phyloP scores from a whole-genome alignment of 2,888 invertebrate species.

The Cryptus armator region DNA sequence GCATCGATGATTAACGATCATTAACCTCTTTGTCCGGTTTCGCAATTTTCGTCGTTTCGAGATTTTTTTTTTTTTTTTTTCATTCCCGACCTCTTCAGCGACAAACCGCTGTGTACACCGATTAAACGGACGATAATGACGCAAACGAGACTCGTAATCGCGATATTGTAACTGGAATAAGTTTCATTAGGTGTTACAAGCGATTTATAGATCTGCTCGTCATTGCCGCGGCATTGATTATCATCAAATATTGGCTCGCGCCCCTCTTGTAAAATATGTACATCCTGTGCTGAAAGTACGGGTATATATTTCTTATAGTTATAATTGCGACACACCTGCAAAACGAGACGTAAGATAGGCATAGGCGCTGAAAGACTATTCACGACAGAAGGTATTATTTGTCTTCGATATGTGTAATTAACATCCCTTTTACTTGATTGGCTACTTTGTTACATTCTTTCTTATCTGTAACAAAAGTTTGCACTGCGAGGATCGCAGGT shows the following conservation, averaged over 20 bases:
- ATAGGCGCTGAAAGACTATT: background rate
- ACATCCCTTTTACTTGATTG: too few relatives aligned
- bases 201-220: background rate
- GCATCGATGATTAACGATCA: slow-evolving; percentile 4
- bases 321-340: background rate
- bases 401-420: background rate
- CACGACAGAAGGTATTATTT: background rate
- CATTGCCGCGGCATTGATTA: background rate
- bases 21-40: background rate
- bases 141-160: background rate
- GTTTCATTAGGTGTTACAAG: background rate
- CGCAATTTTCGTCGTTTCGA: background rate
- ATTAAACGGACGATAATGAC: background rate
- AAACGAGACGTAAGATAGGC: background rate
- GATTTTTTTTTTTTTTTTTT: slow-evolving; percentile 5
- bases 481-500: background rate
- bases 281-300: background rate
- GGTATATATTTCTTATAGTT: background rate
- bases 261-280: background rate
- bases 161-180: background rate
- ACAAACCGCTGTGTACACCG: background rate
- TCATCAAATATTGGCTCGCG: background rate
- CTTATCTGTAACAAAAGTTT: background rate
- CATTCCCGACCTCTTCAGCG: background rate
- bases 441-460: background rate